Base-by-base conservation (phyloP, 1,140 invertebrate species). In the Achroia grisella region DNA sequence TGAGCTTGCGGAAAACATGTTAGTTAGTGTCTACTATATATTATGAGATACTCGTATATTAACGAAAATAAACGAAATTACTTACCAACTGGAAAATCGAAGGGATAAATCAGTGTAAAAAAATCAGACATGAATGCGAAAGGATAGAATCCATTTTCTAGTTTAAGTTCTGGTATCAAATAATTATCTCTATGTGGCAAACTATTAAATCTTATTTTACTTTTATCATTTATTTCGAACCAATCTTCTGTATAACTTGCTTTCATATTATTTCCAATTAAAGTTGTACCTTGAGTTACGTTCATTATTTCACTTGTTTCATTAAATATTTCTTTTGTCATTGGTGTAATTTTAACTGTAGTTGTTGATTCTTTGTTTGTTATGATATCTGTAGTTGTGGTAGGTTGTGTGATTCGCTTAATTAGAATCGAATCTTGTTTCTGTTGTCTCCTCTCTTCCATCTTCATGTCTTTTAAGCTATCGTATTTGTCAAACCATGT, bases 31-130 rank as follows among this genome's bases (percentile, higher is more conserved):
- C n/a, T n/a, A n/a, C n/a, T n/a, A n/a, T n/a, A n/a, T n/a, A n/a
- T n/a, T n/a, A n/a, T n/a, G n/a, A n/a, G n/a, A n/a, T n/a, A n/a
- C n/a, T n/a, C n/a, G n/a, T n/a, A n/a, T n/a, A n/a, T n/a, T n/a
- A n/a, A n/a, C n/a, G n/a, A n/a, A n/a, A n/a, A n/a, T n/a, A n/a
- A n/a, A n/a, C n/a, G n/a, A n/a, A n/a, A n/a, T 36, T 33, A 74
- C 81, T 82, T 56, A 85, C 81, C 78, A 0, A 79, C 66, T 42
- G 81, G 78, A 64, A 78, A 82, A 27, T 82, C 81, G 34, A 76
- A 85, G 11, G 77, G 71, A 59, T 85, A 72, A 51, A 85, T 82
- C 33, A 79, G 48, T 42, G 69, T 61, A 58, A 85, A 85, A 56
- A 85, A 76, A 28, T 76, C 65, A 0, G 81, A 74, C 67, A 82